These are phyloP conservation scores for Trichechus manatus DNA, from an alignment of 2,113 vertebrate genomes.

Conservation along the genomic window DNA sequence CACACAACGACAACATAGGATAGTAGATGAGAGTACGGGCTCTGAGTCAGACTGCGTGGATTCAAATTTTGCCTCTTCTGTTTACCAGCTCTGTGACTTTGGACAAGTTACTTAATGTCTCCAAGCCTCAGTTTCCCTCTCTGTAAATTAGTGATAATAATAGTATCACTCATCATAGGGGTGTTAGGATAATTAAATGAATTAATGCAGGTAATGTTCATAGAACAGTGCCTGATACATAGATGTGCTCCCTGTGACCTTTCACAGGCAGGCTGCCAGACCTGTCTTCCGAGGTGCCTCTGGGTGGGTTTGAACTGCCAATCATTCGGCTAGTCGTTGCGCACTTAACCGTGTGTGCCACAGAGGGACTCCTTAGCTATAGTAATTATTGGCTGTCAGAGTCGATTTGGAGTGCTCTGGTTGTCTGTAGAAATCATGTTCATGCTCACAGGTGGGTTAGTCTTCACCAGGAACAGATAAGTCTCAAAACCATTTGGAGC, in stretches of 20 bases:
- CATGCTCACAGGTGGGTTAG: background rate
- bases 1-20: background rate
- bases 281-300: too few species aligned
- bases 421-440: background rate
- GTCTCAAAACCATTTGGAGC: background rate
- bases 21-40: background rate
- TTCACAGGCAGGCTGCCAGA: too few species aligned
- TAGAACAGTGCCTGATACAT: background rate
- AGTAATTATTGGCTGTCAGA: rapidly evolving
- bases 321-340: too few species aligned
- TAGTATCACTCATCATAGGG: background rate
- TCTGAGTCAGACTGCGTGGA: background rate
- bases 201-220: background rate
- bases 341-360: too few species aligned
- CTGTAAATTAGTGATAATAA: too few species aligned
- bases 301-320: too few species aligned
- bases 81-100: too few species aligned
- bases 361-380: background rate
- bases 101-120: too few species aligned
- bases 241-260: too few species aligned
- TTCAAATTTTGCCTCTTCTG: background rate
- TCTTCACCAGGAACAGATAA: background rate
- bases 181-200: too few species aligned
- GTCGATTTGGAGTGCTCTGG: background rate
- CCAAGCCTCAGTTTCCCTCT: too few species aligned